These are phyloP conservation scores for Epirrita christyi DNA, from an alignment of 2,888 invertebrate species.

Conservation along the genomic window DNA sequence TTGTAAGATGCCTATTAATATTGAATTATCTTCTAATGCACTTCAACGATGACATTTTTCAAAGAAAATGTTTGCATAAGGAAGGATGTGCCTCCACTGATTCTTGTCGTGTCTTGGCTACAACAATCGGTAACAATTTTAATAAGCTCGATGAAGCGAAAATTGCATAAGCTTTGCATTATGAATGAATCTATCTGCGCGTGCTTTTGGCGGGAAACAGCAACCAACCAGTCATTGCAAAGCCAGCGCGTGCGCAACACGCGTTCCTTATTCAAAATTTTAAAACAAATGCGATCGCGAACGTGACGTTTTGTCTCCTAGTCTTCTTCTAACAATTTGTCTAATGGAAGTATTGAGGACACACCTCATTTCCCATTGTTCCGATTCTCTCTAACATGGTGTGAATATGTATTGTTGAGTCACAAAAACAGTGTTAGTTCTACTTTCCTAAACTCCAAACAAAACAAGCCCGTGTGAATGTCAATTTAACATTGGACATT, in stretches of 20 bases:
- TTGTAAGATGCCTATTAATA: no score
- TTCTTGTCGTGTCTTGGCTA: conserved; percentile 50
- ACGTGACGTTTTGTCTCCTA: conserved; percentile 77
- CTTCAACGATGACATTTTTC: neutral
- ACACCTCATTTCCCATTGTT: conserved; percentile 76
- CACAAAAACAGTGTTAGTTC: conserved; percentile 80
- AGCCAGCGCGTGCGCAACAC: conserved; percentile 80
- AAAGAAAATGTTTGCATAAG: neutral
- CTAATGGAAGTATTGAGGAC: conserved; percentile 80
- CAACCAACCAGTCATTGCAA: conserved; percentile 67
- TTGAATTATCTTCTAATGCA: no score
- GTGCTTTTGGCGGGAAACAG: conserved; percentile 78
- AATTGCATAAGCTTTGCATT: conserved; percentile 66
- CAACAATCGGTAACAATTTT: conserved; percentile 48
- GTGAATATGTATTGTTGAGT: conserved; percentile 76
- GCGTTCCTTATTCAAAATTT: conserved; percentile 66
- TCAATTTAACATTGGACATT: conserved; percentile 40
- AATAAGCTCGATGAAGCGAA: conserved; percentile 55
- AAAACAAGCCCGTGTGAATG: conserved; percentile 62
- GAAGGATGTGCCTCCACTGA: neutral
- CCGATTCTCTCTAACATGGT: conserved; percentile 71
- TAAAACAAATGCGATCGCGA: conserved; percentile 73
- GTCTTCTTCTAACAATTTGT: conserved; percentile 65
- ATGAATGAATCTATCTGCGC: conserved; percentile 75
- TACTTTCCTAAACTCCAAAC: conserved; percentile 74